Evolutionary conservation across 2,797 vertebrate species (phyloP).

Genomic region (Onychomys leucogaster): DNA sequence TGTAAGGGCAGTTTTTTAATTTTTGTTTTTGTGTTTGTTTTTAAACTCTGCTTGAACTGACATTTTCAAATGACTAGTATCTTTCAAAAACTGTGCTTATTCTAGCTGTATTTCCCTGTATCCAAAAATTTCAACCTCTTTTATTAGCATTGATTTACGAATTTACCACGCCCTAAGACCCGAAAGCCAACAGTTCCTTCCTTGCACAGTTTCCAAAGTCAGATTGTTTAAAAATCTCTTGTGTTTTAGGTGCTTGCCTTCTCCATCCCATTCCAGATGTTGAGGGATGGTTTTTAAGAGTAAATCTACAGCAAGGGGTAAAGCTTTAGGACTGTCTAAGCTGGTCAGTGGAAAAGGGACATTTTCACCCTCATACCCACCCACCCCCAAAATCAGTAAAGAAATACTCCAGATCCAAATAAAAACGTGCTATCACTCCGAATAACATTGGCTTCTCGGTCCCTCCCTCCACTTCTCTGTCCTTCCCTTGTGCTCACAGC

Average conservation of each 20-base stretch:
- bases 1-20: background rate
- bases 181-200: background rate
- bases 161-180: background rate
- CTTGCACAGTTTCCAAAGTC: background rate
- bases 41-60: background rate
- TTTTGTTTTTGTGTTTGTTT: background rate
- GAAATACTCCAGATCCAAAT: background rate
- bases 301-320: background rate
- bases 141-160: background rate
- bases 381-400: background rate
- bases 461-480: background rate
- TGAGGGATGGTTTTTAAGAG: slow-evolving; percentile 17
- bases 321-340: background rate
- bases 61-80: slow-evolving; percentile 29
- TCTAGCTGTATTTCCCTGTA: background rate
- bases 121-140: slow-evolving; percentile 19
- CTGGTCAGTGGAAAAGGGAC: background rate
- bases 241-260: background rate
- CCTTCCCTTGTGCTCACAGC: background rate
- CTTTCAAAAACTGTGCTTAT: slow-evolving; percentile 39
- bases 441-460: background rate
- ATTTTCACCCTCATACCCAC: background rate
- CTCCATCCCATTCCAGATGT: background rate
- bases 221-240: background rate
- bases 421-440: background rate